Evolutionary conservation across 1,140 invertebrate genomes (phyloP).

Genomic region (Thrips palmi): DNA sequence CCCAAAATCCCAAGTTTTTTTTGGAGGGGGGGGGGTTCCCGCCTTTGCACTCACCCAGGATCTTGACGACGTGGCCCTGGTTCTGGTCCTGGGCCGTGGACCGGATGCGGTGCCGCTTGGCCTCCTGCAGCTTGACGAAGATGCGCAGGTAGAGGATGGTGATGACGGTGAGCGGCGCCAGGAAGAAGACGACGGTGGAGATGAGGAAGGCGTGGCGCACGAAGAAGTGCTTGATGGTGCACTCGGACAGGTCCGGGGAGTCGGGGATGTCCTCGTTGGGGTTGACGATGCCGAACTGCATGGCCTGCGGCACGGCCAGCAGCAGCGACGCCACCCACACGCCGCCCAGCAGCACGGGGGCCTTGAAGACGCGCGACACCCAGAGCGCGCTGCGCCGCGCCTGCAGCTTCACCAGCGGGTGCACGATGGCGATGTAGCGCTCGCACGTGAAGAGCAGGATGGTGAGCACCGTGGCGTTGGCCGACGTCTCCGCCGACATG

Average conservation of each 20-base stretch:
- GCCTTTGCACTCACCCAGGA: constrained; percentile 47
- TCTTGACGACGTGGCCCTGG: constrained; percentile 41
- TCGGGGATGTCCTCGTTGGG: constrained; percentile 13
- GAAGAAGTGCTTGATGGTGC: constrained; percentile 27
- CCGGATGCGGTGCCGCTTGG: constrained; percentile 21
- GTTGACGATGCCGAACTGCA: constrained; percentile 25
- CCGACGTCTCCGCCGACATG: constrained; percentile 71
- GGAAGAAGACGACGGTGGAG: constrained; percentile 69
- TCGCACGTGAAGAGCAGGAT: constrained; percentile 90
- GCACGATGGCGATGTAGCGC: constrained; percentile 85
- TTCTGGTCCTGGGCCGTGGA: constrained; percentile 7
- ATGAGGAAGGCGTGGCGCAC: constrained; percentile 60
- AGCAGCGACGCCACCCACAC: constrained; percentile 52
- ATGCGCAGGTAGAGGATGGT: constrained; percentile 67
- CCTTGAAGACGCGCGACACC: constrained; percentile 46
- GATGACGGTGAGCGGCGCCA: constrained; percentile 70
- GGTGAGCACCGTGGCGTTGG: constrained; percentile 82
- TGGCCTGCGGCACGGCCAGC: constrained; percentile 52
- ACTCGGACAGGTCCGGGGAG: constrained; percentile 20
- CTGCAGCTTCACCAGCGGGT: constrained; percentile 57
- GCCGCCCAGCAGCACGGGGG: constrained; percentile 44
- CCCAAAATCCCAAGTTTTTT: no score
- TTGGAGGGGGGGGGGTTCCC: no score
- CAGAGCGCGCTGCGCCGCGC: constrained; percentile 74
- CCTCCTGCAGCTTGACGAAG: constrained; percentile 47